Conservation (phyloP, 2,113 vertebrate species). For the Bos indicus region DNA sequence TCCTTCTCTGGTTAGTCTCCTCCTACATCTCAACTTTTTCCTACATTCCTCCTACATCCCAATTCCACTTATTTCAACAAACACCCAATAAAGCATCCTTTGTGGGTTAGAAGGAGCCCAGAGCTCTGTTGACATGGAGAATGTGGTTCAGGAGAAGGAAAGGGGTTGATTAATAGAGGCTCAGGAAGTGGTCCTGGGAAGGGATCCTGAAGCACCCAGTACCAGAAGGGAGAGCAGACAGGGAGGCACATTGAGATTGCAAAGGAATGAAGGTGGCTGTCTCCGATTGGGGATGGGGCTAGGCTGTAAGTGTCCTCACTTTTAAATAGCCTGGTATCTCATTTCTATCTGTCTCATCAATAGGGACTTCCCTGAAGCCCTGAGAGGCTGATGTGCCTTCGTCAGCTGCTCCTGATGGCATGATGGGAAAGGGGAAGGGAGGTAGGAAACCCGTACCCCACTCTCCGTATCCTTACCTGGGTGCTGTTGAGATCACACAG, state of each 20-base stretch:
- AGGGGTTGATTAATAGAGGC: neutral
- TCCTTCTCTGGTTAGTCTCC: neutral
- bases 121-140: neutral
- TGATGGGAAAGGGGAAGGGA: neutral
- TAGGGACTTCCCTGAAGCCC: neutral
- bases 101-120: neutral
- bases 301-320: neutral
- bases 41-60: neutral
- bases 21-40: neutral
- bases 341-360: neutral
- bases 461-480: conserved; percentile 82
- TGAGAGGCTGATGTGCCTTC: neutral
- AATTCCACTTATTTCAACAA: neutral
- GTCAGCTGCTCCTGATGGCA: neutral
- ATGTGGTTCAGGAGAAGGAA: neutral
- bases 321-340: neutral
- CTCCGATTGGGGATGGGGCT: neutral
- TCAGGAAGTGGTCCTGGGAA: neutral
- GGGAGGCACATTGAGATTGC: neutral
- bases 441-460: neutral
- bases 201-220: neutral
- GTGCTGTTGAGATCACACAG: conserved; percentile 95
- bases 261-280: neutral
- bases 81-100: neutral
- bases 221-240: neutral